These are phyloP conservation scores for Caenorhabditis tropicalis DNA, from an alignment of 1,140 invertebrate species.

Conservation along the genomic window DNA sequence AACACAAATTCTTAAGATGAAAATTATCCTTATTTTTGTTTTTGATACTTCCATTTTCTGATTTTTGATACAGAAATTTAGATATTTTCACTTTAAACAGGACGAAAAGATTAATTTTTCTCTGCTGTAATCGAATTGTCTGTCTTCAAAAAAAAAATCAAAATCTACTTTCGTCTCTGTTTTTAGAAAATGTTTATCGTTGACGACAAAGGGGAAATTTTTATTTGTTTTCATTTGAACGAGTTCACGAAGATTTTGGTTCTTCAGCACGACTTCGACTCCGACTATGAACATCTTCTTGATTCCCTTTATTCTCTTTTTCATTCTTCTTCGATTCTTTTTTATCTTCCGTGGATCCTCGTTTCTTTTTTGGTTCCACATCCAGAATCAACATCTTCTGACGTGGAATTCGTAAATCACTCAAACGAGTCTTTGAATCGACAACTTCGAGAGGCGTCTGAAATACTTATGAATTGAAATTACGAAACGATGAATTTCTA, in stretches of 20 bases:
- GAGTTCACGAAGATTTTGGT: not conserved
- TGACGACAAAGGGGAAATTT: not conserved
- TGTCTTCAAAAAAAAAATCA: too few species aligned
- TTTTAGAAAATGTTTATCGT: not conserved
- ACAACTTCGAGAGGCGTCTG: not conserved
- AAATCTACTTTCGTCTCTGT: too few species aligned
- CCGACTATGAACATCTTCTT: not conserved
- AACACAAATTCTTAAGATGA: too few species aligned
- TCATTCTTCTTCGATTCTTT: not conserved
- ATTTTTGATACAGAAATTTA: too few species aligned
- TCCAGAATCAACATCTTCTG: not conserved
- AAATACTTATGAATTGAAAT: not conserved
- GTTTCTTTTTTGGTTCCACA: not conserved
- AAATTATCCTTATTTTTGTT: too few species aligned
- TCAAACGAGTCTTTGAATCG: not conserved
- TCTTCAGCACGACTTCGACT: slow-evolving; percentile 18
- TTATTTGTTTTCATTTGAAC: not conserved
- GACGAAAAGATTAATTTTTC: too few species aligned
- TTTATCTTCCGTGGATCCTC: not conserved
- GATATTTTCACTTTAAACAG: too few species aligned
- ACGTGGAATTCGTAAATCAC: not conserved
- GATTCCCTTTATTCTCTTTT: not conserved
- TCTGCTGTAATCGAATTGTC: too few species aligned
- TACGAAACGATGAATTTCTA: not conserved
- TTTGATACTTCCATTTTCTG: too few species aligned